These are phyloP conservation scores for Cryptus armator DNA, from an alignment of 2,888 invertebrate genomes.

Conservation along the genomic window DNA sequence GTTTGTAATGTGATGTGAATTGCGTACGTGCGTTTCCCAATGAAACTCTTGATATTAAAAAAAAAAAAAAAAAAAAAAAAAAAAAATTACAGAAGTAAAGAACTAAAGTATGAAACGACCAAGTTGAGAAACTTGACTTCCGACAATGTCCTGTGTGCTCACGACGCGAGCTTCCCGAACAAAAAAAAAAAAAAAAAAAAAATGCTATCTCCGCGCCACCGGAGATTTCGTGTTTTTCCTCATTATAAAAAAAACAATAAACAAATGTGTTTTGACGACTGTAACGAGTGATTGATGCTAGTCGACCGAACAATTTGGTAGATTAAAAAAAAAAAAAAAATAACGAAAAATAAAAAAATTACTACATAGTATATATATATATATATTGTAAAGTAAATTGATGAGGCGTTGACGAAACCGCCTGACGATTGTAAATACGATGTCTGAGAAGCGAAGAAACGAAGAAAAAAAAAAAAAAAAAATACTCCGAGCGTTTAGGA, in stretches of 20 bases:
- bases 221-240: constrained; percentile 16
- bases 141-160: constrained; percentile 12
- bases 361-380: constrained; percentile 51
- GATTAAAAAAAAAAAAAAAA: constrained; percentile 30
- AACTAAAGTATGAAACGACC: constrained; percentile 18
- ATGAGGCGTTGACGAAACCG: constrained; percentile 12
- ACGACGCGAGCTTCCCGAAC: constrained; percentile 7
- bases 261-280: constrained; percentile 56
- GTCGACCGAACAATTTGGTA: constrained; percentile 70
- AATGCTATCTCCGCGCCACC: not conserved
- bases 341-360: constrained; percentile 38
- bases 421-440: constrained; percentile 60
- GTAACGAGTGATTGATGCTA: constrained; percentile 70
- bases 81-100: not conserved
- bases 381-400: constrained; percentile 46
- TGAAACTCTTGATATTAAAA: constrained; percentile 37
- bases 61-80: constrained; percentile 14
- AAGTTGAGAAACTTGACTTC: constrained; percentile 18
- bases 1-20: constrained; percentile 12
- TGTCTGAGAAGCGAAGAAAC: not conserved
- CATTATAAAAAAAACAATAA: constrained; percentile 10
- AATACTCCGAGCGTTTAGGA: constrained; percentile 28
- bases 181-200: not conserved
- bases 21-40: constrained; percentile 29
- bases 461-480: not conserved